Evolutionary conservation across 2,797 vertebrate species (phyloP).

Genomic region (Hypotaenidia okinawae): DNA sequence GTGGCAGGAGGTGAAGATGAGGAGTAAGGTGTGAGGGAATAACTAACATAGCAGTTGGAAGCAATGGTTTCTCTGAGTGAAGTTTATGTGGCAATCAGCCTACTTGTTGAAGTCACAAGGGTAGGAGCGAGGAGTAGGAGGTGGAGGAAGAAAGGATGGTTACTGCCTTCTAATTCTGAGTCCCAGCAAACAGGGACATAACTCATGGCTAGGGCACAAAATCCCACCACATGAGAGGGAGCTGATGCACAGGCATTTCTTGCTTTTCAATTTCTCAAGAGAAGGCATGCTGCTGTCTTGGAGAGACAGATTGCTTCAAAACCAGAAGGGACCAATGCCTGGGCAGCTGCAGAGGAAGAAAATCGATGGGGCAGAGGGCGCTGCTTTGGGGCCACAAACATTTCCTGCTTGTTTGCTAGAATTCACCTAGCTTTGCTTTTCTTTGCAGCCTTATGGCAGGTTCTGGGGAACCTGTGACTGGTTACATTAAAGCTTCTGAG

Average conservation of each 20-base stretch:
- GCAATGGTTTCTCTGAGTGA: not conserved
- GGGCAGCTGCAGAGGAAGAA: not conserved
- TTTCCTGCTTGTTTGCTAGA: not conserved
- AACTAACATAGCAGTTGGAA: not conserved
- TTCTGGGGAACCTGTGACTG: not conserved
- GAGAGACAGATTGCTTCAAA: not conserved
- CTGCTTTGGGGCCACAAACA: not conserved
- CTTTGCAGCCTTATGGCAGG: not conserved
- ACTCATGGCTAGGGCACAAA: not conserved
- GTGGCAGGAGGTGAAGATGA: not conserved
- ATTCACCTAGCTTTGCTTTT: not conserved
- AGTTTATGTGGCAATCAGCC: not conserved
- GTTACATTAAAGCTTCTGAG: not conserved
- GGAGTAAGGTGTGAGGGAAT: not conserved
- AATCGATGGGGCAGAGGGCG: not conserved
- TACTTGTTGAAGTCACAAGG: not conserved
- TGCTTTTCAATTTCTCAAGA: not conserved
- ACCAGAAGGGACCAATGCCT: not conserved
- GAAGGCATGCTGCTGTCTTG: rapidly evolving
- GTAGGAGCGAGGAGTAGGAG: not conserved
- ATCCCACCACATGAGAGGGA: not conserved
- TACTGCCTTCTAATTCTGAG: not conserved
- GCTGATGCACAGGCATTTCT: not conserved
- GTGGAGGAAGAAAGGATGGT: not conserved
- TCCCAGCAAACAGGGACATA: not conserved